Evolutionary conservation across 2,797 vertebrate genomes (phyloP).

Genomic region (Notoglanidium macrostoma): DNA sequence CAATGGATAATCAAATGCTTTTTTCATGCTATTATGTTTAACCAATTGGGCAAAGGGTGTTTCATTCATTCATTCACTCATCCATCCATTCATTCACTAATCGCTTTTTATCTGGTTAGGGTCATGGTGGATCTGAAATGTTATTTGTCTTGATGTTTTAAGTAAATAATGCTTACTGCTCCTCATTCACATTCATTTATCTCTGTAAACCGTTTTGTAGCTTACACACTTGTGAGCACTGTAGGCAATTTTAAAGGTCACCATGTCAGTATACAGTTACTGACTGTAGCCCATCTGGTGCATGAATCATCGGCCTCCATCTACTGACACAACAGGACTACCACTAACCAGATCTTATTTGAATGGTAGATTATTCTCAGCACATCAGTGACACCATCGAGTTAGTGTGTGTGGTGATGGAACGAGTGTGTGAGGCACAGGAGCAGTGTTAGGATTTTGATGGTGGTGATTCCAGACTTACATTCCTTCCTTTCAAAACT

Average conservation of each 20-base stretch:
- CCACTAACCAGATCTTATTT: neutral
- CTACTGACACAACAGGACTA: neutral
- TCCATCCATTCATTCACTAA: slow-evolving; percentile 46
- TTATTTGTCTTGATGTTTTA: neutral
- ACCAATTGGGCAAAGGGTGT: neutral
- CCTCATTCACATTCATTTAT: neutral
- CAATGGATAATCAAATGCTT: slow-evolving; percentile 14
- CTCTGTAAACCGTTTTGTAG: neutral
- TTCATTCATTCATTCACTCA: slow-evolving; percentile 46
- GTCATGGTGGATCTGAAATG: neutral
- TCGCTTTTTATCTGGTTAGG: neutral
- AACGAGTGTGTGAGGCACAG: neutral
- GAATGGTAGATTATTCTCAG: neutral
- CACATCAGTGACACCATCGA: neutral
- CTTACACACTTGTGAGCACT: neutral
- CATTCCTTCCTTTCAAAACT: neutral
- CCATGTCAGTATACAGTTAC: neutral
- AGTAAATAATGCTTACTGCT: neutral
- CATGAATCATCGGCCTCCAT: neutral
- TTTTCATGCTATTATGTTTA: neutral
- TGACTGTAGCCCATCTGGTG: neutral
- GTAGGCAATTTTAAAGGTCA: neutral
- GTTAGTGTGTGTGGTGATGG: neutral
- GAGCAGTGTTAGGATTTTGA: neutral
- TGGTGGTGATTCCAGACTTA: neutral